These are phyloP conservation scores for Heliconius erato DNA, from an alignment of 2,888 invertebrate genomes.

Conservation along the genomic window DNA sequence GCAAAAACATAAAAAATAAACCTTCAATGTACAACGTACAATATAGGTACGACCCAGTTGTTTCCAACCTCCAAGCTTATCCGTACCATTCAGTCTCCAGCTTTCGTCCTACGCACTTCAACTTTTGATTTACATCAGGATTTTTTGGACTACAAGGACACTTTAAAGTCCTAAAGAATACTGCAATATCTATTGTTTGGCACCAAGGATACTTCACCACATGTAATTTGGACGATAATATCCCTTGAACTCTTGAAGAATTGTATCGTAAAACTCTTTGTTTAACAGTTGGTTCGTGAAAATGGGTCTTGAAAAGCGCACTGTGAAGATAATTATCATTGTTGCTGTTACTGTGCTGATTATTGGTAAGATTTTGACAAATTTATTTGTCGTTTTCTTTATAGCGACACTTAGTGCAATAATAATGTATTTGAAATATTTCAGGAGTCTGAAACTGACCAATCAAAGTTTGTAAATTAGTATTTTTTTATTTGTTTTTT, in stretches of 20 bases:
- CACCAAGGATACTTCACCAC: neutral
- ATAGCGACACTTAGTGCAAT: neutral
- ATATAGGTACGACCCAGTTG: constrained; percentile 35
- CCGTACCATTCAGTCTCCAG: constrained; percentile 46
- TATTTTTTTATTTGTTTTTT: too few species aligned
- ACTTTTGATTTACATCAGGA: constrained; percentile 6
- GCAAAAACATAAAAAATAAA: constrained; percentile 10
- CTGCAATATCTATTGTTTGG: neutral
- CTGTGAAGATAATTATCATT: constrained; percentile 74
- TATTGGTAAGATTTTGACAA: constrained; percentile 67
- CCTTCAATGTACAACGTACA: constrained; percentile 61
- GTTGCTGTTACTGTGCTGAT: constrained; percentile 69
- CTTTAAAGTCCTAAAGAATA: neutral
- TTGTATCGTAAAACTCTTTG: neutral
- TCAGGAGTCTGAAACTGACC: too few species aligned
- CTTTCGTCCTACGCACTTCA: constrained; percentile 49
- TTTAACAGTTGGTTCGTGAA: constrained; percentile 46
- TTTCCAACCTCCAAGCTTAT: constrained; percentile 39
- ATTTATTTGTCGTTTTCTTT: constrained; percentile 9
- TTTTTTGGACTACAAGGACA: neutral
- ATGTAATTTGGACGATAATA: neutral
- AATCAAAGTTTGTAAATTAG: too few species aligned
- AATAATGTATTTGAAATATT: too few species aligned
- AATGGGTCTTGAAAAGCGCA: constrained; percentile 78
- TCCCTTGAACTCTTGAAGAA: neutral